Percentiles rank a stretch among this genome's conserved stretches.
phyloP scores from a whole-genome alignment of 2,797 vertebrate species.

The Crypturellus tataupa region DNA sequence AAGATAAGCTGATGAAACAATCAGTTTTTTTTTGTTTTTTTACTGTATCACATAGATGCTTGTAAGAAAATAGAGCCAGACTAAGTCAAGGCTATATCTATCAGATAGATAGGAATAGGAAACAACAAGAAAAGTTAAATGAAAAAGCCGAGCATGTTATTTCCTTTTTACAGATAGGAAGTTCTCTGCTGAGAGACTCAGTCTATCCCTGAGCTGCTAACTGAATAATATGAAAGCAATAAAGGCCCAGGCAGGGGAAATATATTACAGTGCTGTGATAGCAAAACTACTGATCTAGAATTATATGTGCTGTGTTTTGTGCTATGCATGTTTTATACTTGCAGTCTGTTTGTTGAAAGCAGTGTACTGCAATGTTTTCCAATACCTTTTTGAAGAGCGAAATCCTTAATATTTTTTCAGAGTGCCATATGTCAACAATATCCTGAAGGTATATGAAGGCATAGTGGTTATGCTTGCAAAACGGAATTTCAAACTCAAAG shows the following conservation, averaged over 20 bases:
- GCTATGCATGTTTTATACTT: background rate
- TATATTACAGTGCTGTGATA: background rate
- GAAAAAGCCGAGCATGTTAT: background rate
- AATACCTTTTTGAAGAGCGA: background rate
- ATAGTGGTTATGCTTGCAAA: background rate
- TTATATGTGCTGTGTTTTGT: background rate
- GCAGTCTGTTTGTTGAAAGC: background rate
- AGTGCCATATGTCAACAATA: background rate
- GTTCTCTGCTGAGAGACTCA: background rate
- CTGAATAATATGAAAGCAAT: background rate
- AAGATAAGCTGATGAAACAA: background rate
- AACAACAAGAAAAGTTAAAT: background rate
- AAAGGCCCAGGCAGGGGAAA: background rate
- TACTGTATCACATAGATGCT: background rate
- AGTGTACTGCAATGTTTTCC: background rate
- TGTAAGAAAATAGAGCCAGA: background rate
- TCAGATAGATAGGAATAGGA: background rate
- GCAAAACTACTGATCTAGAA: background rate
- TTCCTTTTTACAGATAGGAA: background rate
- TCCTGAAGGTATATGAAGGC: background rate
- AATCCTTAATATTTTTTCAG: background rate
- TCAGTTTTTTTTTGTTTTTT: background rate
- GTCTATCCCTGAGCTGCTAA: background rate
- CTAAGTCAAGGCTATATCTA: background rate
- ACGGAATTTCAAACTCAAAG: conserved; percentile 15